Evolutionary conservation across 2,797 vertebrate species (phyloP).

Genomic region (Gorsachius magnificus): DNA sequence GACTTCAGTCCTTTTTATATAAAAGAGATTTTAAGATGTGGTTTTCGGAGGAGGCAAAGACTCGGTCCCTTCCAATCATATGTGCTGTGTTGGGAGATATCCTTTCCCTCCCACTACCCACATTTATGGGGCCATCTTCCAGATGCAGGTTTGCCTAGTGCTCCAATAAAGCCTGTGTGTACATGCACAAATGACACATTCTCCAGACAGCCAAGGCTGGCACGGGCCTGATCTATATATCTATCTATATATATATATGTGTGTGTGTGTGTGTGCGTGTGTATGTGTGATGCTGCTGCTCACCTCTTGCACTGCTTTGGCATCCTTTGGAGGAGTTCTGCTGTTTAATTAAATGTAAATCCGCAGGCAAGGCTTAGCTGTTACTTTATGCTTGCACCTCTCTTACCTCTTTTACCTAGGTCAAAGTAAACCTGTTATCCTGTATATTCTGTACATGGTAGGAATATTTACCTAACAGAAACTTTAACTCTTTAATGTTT

Average conservation of each 20-base stretch:
- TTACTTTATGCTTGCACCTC: neutral
- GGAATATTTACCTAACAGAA: neutral
- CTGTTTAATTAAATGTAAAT: neutral
- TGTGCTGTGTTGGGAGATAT: neutral
- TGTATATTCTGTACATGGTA: neutral
- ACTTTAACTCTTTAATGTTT: neutral
- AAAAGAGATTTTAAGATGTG: neutral
- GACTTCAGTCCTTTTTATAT: neutral
- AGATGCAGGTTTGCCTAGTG: neutral
- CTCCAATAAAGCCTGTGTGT: neutral
- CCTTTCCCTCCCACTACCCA: neutral
- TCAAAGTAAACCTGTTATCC: neutral
- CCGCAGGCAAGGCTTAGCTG: neutral
- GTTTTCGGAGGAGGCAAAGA: neutral
- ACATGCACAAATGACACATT: neutral
- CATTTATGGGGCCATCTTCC: neutral
- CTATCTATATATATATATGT: too few relatives aligned
- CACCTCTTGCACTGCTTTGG: neutral
- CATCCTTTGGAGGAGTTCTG: neutral
- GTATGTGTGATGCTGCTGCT: neutral
- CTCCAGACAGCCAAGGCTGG: neutral
- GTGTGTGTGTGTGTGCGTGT: too few relatives aligned
- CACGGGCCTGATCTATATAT: rapidly evolving
- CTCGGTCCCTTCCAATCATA: neutral
- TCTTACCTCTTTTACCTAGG: neutral